Base-by-base conservation (phyloP, 1,140 invertebrate species). In the Atopsyche davidsoni region DNA sequence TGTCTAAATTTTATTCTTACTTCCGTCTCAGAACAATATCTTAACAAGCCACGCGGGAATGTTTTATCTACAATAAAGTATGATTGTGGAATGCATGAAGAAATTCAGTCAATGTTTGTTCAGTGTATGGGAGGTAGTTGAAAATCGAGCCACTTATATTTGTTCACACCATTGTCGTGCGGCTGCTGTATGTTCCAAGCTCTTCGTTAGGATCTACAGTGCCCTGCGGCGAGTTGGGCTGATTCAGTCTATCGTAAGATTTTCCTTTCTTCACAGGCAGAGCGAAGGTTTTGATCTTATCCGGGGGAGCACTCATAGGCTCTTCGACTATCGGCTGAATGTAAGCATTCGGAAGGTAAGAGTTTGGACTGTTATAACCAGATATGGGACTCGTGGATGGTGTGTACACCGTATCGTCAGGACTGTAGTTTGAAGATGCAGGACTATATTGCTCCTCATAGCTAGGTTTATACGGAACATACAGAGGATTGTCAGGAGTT, bases 131-230 rank as follows among this genome's bases (percentile, higher is more conserved):
- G n/a, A n/a, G n/a, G n/a, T n/a, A n/a, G n/a, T n/a, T n/a, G n/a
- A n/a, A n/a, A n/a, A n/a, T n/a, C n/a, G n/a, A n/a, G n/a, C n/a
- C n/a, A n/a, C n/a, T n/a, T n/a, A n/a, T n/a, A n/a, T n/a, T n/a
- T n/a, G n/a, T n/a, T n/a, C n/a, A 74, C 16, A 75, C 72, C 72
- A 74, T 74, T 24, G 72, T 74, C 16, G 70, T 72, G 48, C 64
- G 61, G 60, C 69, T 66, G 53, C 65, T 70, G 35, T 68, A 69
- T 13, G 64, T 67, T 9, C 64, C 64, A 18, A 66, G 54, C 52
- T 76, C 70, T 3, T 64, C 61, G 19, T 60, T 25, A 16, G 32
- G 46, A 18, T 22, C 22, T 22, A 17, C n/a, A 2, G 25, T 24
- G 42, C 31, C 42, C 23, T 28, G 22, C 13, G 25, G 7, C 25